Evolutionary conservation across 1,140 invertebrate genomes (phyloP).

Genomic region (Brachystomella parvula): DNA sequence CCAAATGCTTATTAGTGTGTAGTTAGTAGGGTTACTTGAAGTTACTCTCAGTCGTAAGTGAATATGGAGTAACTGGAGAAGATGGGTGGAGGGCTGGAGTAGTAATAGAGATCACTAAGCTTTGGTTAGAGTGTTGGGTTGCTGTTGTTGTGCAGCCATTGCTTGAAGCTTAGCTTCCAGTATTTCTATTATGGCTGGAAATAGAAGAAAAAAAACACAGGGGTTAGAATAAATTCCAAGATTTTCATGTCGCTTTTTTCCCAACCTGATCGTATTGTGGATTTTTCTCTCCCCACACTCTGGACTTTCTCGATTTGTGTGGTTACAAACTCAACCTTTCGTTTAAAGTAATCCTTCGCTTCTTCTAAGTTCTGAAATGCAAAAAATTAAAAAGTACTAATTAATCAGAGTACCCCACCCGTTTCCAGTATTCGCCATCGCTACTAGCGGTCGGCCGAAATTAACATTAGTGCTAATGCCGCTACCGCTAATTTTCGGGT

Average conservation of each 20-base stretch:
- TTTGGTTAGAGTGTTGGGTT: too few species aligned
- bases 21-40: too few species aligned
- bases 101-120: too few species aligned
- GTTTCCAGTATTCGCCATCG: background rate
- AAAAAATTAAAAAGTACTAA: background rate
- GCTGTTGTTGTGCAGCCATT: conserved; percentile 10
- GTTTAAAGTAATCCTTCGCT: conserved; percentile 84
- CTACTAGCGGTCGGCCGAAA: too few species aligned
- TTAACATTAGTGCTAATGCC: too few species aligned
- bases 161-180: conserved; percentile 46
- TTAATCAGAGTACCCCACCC: background rate
- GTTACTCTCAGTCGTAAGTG: too few species aligned
- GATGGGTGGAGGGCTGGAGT: too few species aligned
- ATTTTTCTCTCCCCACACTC: conserved; percentile 72
- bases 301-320: conserved; percentile 93
- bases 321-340: conserved; percentile 80
- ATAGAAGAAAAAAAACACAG: background rate
- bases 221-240: background rate
- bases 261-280: conserved; percentile 68
- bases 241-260: background rate
- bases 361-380: conserved; percentile 58
- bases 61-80: too few species aligned
- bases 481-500: too few species aligned
- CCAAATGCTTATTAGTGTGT: too few species aligned
- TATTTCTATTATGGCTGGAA: conserved; percentile 46